Evolutionary conservation across 1,140 invertebrate species (phyloP), one percentile per base, ranked within the genome.

Genomic region (Dreissena rostriformis): DNA sequence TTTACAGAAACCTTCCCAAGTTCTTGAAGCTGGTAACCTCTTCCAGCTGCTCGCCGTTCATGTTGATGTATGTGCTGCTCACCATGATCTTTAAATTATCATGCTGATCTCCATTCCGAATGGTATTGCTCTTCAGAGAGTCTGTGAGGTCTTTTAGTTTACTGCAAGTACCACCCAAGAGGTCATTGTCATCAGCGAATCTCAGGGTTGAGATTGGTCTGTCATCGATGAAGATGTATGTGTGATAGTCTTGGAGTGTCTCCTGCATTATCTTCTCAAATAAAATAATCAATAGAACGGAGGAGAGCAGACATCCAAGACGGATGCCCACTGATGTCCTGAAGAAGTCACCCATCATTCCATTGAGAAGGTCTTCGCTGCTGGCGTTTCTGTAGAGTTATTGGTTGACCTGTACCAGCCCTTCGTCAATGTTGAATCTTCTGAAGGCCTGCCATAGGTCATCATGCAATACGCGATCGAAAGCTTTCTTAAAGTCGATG

Each of bases 111-210:
- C n/a, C n/a, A n/a, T n/a, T n/a, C n/a, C n/a, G n/a, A n/a, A n/a
- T n/a, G n/a, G n/a, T n/a, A n/a, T n/a, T n/a, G n/a, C n/a, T n/a
- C n/a, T n/a, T n/a, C n/a, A n/a, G n/a, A 39, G 39, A 8, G 39
- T 39, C 39, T 39, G 84, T 80, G 39, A 39, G 39, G 39, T 39
- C 8, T 19, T 17, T 73, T 24, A 72, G 75, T 79, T 79, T 63
- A 39, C 39, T 39, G 39, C 39, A 5, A 8, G 39, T 39, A 39
- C 39, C 2, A 2, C 39, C 39, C 39, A 26, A 0, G 76, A 72
- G 53, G 57, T 87, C 80, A 14, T 80, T 87, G 61, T 86, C 84
- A 78, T 86, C 79, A 51, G 71, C 86, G 73, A 87, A 86, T 71
- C 74, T 55, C 51, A 75, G 49, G 66, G 70, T 86, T 0, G 65